These are phyloP conservation scores for Drosophila murphyi DNA, from an alignment of 1,140 invertebrate genomes.

Conservation along the genomic window DNA sequence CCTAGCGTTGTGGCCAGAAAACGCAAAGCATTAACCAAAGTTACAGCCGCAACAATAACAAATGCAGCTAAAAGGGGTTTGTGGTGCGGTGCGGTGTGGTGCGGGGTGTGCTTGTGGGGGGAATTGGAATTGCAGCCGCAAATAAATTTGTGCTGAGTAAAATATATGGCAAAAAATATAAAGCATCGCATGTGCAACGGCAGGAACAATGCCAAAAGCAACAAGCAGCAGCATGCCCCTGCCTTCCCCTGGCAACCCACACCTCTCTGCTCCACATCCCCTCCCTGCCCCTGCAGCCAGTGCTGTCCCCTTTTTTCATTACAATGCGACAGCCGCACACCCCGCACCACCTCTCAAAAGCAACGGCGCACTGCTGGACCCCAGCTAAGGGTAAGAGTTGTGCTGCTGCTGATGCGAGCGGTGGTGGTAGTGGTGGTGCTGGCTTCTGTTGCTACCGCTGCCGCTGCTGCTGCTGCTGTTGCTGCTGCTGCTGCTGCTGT, in stretches of 20 bases:
- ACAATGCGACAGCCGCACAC: slow-evolving; percentile 42
- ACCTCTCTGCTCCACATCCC: neutral
- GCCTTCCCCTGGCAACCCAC: neutral
- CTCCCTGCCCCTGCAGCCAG: neutral
- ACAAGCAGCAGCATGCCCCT: slow-evolving; percentile 52
- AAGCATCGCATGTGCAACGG: slow-evolving; percentile 75
- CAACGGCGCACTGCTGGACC: slow-evolving; percentile 4
- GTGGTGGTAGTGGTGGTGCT: slow-evolving; percentile 8
- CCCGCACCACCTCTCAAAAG: slow-evolving; percentile 3
- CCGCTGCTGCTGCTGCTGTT: slow-evolving; percentile 10
- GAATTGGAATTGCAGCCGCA: slow-evolving; percentile 80
- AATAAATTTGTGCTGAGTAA: slow-evolving; percentile 78
- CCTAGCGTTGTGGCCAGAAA: slow-evolving; percentile 47
- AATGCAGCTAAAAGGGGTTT: slow-evolving; percentile 32
- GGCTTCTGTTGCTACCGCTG: neutral
- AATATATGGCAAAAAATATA: slow-evolving; percentile 75
- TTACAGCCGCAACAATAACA: slow-evolving; percentile 76
- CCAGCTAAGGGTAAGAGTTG: neutral
- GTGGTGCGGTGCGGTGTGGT: neutral
- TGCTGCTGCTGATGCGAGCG: neutral
- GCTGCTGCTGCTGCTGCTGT: slow-evolving; percentile 24
- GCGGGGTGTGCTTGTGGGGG: neutral
- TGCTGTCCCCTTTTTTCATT: slow-evolving; percentile 56
- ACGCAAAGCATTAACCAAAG: slow-evolving; percentile 77
- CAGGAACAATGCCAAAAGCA: slow-evolving; percentile 79